Percentiles rank a stretch among this genome's conserved stretches.
Evolutionary conservation across 2,113 vertebrate genomes (phyloP).

Genomic region (Riparia riparia): DNA sequence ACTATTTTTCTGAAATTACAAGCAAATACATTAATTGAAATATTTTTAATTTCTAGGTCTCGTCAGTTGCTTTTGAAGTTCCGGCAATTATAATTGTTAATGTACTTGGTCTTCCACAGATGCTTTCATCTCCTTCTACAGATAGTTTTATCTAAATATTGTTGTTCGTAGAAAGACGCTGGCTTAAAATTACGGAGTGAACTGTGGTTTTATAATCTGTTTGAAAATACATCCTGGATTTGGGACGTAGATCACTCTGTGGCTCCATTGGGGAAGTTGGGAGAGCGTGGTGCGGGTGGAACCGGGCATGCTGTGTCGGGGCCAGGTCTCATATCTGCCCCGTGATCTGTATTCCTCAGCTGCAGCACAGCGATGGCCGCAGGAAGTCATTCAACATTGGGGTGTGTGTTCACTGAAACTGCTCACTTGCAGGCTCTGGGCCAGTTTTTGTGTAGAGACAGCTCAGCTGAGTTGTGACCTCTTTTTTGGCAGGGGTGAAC

Average conservation of each 20-base stretch:
- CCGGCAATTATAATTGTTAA: conserved; percentile 19
- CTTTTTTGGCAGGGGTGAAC: conserved; percentile 85
- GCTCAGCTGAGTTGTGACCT: background rate
- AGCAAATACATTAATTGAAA: background rate
- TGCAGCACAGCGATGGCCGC: background rate
- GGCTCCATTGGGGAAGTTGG: background rate
- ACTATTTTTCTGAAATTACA: background rate
- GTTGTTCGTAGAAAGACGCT: background rate
- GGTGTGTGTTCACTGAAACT: background rate
- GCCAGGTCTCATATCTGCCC: background rate
- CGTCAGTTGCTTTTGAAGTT: background rate
- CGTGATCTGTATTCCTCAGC: background rate
- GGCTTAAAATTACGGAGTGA: background rate
- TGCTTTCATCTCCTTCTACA: background rate
- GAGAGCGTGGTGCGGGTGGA: fast-evolving
- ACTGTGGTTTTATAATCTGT: background rate
- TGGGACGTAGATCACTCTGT: fast-evolving
- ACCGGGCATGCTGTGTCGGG: background rate
- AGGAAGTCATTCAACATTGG: background rate
- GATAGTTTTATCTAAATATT: background rate
- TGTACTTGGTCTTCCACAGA: background rate
- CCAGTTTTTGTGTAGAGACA: background rate
- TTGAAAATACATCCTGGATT: background rate
- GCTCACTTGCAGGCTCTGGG: background rate
- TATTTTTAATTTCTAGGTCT: conserved; percentile 26